A percentile compares a stretch with the other conserved stretches of the same genome.
These are phyloP conservation scores for Drosophila algonquin DNA, from an alignment of 2,888 invertebrate species.

Conservation along the genomic window DNA sequence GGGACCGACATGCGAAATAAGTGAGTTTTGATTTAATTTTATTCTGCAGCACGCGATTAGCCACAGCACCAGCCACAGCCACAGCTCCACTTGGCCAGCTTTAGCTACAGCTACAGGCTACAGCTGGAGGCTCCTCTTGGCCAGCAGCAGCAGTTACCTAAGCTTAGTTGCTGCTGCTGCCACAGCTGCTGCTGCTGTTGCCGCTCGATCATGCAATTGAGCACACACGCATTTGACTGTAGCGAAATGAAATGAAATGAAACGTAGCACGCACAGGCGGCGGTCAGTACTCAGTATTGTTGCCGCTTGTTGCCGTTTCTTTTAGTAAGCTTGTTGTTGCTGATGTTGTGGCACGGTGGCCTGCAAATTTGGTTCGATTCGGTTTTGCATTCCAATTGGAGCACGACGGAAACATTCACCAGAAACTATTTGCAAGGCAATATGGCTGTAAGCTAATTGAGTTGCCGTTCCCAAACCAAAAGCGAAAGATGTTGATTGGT, in stretches of 20 bases:
- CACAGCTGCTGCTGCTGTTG: slow-evolving; percentile 34
- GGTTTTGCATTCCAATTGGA: slow-evolving; percentile 77
- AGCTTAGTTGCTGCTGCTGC: not conserved
- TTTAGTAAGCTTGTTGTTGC: slow-evolving; percentile 48
- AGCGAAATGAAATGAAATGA: slow-evolving; percentile 78
- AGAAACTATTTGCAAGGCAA: slow-evolving; percentile 55
- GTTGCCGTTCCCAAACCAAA: slow-evolving; percentile 59
- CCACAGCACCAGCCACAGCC: slow-evolving; percentile 42
- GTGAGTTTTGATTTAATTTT: slow-evolving; percentile 85
- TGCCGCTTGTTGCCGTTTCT: slow-evolving; percentile 23
- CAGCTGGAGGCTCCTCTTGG: slow-evolving; percentile 12
- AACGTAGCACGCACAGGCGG: slow-evolving; percentile 75
- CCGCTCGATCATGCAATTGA: slow-evolving; percentile 77
- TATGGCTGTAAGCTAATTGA: slow-evolving; percentile 66
- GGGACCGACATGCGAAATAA: slow-evolving; percentile 90
- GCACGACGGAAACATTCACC: slow-evolving; percentile 75
- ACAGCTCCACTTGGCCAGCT: slow-evolving; percentile 18
- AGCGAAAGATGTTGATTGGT: slow-evolving; percentile 31
- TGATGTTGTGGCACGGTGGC: slow-evolving; percentile 53
- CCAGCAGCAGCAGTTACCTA: slow-evolving; percentile 8
- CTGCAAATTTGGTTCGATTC: slow-evolving; percentile 69
- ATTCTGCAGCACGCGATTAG: slow-evolving; percentile 77
- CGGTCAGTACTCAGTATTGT: slow-evolving; percentile 13
- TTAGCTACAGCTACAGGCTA: slow-evolving; percentile 12
- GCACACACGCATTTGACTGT: slow-evolving; percentile 79